phyloP scores from a whole-genome alignment of 2,113 vertebrate genomes.

The Tachuris rubrigastra region DNA sequence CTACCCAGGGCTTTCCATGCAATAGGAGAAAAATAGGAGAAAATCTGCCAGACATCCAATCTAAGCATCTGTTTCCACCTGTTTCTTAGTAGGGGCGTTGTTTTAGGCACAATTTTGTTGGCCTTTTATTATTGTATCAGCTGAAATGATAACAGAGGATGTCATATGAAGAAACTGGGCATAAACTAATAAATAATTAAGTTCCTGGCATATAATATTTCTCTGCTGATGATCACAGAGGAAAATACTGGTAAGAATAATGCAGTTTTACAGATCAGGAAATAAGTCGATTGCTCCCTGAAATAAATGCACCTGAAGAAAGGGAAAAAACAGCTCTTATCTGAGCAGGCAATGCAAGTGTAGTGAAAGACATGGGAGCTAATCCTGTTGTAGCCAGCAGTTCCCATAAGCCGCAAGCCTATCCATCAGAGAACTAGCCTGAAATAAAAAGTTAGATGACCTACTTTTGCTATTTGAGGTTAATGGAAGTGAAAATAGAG shows the following conservation, averaged over 20 bases:
- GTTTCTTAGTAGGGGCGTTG: background rate
- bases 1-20: background rate
- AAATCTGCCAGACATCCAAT: background rate
- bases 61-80: background rate
- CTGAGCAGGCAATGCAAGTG: background rate
- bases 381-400: background rate
- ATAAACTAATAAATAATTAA: constrained; percentile 15
- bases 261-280: background rate
- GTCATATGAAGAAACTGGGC: background rate
- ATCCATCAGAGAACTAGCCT: background rate
- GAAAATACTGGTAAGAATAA: background rate
- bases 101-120: background rate
- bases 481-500: background rate
- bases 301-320: background rate
- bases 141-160: background rate
- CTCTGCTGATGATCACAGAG: background rate
- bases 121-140: background rate
- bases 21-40: background rate
- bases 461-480: background rate
- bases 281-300: background rate
- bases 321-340: background rate
- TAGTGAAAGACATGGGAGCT: background rate
- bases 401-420: background rate
- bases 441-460: background rate
- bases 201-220: background rate